A percentile compares a stretch with the other conserved stretches of the same genome.
Conservation (phyloP, 2,888 invertebrate genomes). For the Apodemia hepburni region DNA sequence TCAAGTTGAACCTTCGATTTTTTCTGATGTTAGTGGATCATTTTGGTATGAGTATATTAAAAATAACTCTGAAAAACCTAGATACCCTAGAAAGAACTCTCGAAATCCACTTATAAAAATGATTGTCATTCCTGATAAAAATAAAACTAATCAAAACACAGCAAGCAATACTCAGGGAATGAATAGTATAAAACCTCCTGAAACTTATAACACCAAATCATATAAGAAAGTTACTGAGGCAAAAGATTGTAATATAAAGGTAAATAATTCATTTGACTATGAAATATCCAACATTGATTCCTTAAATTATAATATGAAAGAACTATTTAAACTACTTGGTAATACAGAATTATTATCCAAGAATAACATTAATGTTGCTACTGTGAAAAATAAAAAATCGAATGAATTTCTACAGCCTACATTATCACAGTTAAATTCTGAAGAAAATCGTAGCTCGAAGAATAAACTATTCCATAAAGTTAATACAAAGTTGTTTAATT, state of each 20-base stretch:
- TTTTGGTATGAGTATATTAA: slow-evolving; percentile 47
- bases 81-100: slow-evolving; percentile 18
- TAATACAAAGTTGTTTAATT: background rate
- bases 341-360: slow-evolving; percentile 5
- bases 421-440: too few relatives aligned
- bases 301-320: slow-evolving; percentile 37
- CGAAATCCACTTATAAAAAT: background rate
- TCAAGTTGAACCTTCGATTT: slow-evolving; percentile 39
- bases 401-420: background rate
- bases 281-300: slow-evolving; percentile 25
- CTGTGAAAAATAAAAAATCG: background rate
- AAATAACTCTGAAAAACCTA: slow-evolving; percentile 29
- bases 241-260: background rate
- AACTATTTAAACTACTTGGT: slow-evolving; percentile 39
- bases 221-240: background rate
- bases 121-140: slow-evolving; percentile 4
- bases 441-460: background rate
- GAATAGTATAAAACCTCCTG: background rate
- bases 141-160: background rate
- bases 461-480: background rate
- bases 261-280: slow-evolving; percentile 9
- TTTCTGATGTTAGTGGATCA: slow-evolving; percentile 40
- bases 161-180: background rate
- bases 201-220: background rate
- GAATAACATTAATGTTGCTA: background rate